A percentile compares a stretch with the other conserved stretches of the same genome.
Evolutionary conservation across 2,797 vertebrate species (phyloP).

Genomic region (Sternotherus odoratus): DNA sequence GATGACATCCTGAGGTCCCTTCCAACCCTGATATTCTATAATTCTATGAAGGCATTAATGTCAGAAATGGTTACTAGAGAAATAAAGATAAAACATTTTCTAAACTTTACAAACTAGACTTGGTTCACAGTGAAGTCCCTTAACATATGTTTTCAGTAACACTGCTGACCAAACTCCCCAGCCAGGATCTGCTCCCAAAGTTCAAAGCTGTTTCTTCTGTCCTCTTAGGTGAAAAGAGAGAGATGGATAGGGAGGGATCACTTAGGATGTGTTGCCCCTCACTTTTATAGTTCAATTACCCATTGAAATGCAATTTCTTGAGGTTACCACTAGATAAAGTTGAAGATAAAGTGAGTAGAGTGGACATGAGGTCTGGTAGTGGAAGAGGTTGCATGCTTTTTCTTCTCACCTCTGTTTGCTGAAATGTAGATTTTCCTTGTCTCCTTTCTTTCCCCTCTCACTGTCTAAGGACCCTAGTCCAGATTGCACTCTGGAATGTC

Average conservation of each 20-base stretch:
- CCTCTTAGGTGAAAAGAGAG: neutral
- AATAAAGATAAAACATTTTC: neutral
- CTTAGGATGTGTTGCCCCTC: neutral
- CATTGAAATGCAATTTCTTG: neutral
- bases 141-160: neutral
- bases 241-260: neutral
- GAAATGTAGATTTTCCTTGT: neutral
- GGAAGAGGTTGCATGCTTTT: neutral
- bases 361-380: neutral
- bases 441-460: neutral
- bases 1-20: no score
- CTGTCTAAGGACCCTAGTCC: neutral
- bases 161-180: neutral
- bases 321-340: neutral
- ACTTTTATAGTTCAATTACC: neutral
- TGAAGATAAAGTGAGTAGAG: neutral
- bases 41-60: neutral
- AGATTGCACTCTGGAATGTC: neutral
- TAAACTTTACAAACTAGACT: neutral
- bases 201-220: neutral
- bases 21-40: no score
- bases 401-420: neutral
- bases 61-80: neutral
- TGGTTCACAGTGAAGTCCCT: neutral
- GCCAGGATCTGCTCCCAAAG: neutral